Base-by-base conservation (phyloP, 2,888 invertebrate species). In the Latrodectus hesperus region DNA sequence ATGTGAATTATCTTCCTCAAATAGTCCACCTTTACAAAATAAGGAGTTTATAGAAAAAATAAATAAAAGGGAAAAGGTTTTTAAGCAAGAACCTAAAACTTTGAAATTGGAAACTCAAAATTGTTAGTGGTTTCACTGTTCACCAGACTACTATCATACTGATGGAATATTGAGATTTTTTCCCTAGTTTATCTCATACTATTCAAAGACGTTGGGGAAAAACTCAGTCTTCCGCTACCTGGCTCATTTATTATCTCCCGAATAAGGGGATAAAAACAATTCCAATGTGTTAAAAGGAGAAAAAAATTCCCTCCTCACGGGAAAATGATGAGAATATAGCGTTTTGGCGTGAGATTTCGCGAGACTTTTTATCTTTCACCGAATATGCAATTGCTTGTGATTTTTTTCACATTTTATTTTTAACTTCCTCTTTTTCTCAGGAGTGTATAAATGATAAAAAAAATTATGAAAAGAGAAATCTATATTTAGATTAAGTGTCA, bases 401-500 rank as follows among this genome's bases (percentile, higher is more conserved):
- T 5, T 55, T 55, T 55, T 55, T 55, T 55, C 55, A 12, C 1
- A 10, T 55, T 22, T 22, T 22, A 14, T 55, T 55, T 55, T 55
- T 55, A 16, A 16, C 16, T 55, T 14, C 16, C 16, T 16, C 6
- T 16, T 55, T 55, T 55, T 16, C 55, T 11, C 55, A 55, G 55
- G 8, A 16, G 65, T 26, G 71, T 9, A 49, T 22, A 70, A 53
- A 26, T 51, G 68, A 79, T 70, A 60, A 55, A 64, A 55, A 64
- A 52, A 49, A 38, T 55, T 51, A 55, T 22, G 9, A 70, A 78
- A 73, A n/a, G 75, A 26, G 75, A 26, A 79, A 79, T 71, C 79
- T 71, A 71, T 79, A 79, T 79, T 79, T 79, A 79, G 71, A 79
- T 71, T 79, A 71, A 79, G 55, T 79, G 79, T 71, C 71, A 71